Base-by-base conservation (phyloP, 2,797 vertebrate species). In the Aeoliscus strigatus region DNA sequence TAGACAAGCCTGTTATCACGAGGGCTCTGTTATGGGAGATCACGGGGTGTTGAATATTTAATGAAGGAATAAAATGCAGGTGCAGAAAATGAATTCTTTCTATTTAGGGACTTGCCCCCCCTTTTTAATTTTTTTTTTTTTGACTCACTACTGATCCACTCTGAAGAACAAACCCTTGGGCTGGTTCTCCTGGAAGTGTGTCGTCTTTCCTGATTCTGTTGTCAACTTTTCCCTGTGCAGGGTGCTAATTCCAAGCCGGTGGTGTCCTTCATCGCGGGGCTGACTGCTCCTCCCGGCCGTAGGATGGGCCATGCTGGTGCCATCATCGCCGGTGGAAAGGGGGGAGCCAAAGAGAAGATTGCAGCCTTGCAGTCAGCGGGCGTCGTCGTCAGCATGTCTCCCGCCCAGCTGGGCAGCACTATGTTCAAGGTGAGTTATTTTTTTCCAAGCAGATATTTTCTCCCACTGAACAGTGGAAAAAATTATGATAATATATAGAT, bases 321-420 rank as follows among this genome's bases (percentile, higher is more conserved):
- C 27, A 98, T 99, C 80, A 98, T 99, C 6, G 96, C 96, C 9
- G 96, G 96, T 5, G 96, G 96, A 2, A 98, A 98, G 66, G 96
- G 96, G 8, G 96, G 96, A 12, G 96, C 96, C 44, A 98, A 97
- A 79, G 96, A 98, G 85, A 99, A 99, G 85, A 99, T 99, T 6
- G 63, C 94, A 0, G 96, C 96, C 42, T 92, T 99, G n/a, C 96
- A 99, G 87, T 87, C 82, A 0, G 96, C 94, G 0, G 94, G 96
- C 1, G 94, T 95, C 3, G 87, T 94, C 1, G 89, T 98, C 81
- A 97, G 93, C 81, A 97, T 95, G 94, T 99, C 95, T 39, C 96
- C 94, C 1, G 95, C 94, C 11, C 93, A 98, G 83, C 87, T 99
- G 38, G 96, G 96, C 21, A 94, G 92, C 81, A 96, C 93, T 48